phyloP scores from a whole-genome alignment of 2,888 invertebrate genomes.

The Platycheirus rosarum region DNA sequence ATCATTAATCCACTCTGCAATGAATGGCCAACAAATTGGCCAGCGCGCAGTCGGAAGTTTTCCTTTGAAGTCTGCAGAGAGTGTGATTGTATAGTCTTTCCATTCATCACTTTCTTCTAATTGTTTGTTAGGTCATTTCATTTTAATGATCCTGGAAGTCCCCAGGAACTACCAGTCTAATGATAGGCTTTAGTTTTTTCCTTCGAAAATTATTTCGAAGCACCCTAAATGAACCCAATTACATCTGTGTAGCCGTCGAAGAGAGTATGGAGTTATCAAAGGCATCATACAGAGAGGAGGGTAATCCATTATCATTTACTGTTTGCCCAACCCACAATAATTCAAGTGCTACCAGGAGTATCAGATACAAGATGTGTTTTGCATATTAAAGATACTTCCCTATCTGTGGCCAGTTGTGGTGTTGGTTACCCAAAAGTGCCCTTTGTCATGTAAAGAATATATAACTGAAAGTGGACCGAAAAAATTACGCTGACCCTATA shows the following conservation, averaged over 20 bases:
- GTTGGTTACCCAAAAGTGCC: too few species aligned
- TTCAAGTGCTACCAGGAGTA: slow-evolving; percentile 36
- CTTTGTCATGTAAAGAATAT: slow-evolving; percentile 47
- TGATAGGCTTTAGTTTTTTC: slow-evolving; percentile 28
- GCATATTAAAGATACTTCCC: slow-evolving; percentile 42
- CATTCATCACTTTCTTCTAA: slow-evolving; percentile 37
- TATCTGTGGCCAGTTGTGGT: background rate
- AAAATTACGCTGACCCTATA: slow-evolving; percentile 49
- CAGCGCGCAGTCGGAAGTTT: slow-evolving; percentile 20
- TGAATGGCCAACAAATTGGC: slow-evolving; percentile 36
- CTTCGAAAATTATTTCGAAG: slow-evolving; percentile 49
- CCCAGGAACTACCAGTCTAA: slow-evolving; percentile 22
- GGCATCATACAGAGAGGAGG: slow-evolving; percentile 12
- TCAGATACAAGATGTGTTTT: slow-evolving; percentile 23
- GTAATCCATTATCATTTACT: slow-evolving; percentile 48
- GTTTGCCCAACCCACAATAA: slow-evolving; percentile 40
- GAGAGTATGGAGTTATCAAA: slow-evolving; percentile 4
- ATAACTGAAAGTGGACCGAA: slow-evolving; percentile 47
- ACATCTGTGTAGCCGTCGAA: slow-evolving; percentile 22
- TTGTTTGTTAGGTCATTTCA: slow-evolving; percentile 12
- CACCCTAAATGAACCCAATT: slow-evolving; percentile 20
- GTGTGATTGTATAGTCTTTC: slow-evolving; percentile 27
- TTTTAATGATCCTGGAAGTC: slow-evolving; percentile 1
- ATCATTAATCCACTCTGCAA: slow-evolving; percentile 21
- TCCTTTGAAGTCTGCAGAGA: slow-evolving; percentile 19